Conservation (phyloP, 2,797 vertebrate genomes). For the Dicrostonyx torquatus region DNA sequence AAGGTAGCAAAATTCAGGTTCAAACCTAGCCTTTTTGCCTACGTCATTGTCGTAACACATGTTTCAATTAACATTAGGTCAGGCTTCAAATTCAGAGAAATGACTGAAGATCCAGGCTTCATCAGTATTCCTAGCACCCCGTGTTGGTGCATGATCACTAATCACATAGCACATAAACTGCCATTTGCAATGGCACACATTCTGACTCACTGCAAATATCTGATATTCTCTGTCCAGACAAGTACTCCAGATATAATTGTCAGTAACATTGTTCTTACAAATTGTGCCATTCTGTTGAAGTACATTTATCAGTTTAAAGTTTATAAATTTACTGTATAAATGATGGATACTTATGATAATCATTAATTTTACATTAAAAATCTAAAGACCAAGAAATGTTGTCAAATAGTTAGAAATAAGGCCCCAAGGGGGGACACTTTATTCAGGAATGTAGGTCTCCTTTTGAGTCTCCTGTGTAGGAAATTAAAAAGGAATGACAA, state of each 20-base stretch:
- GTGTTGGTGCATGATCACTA: background rate
- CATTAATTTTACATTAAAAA: constrained; percentile 11
- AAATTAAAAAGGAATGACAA: background rate
- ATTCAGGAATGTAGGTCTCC: background rate
- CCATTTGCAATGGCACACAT: background rate
- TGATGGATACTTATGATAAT: background rate
- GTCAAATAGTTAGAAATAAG: constrained; percentile 32
- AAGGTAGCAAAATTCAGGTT: background rate
- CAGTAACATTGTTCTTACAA: background rate
- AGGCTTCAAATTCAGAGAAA: constrained; percentile 25
- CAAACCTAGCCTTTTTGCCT: background rate
- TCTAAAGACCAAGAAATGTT: background rate
- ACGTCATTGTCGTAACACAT: background rate
- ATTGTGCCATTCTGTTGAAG: background rate
- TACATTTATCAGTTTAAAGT: background rate
- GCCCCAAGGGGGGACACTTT: background rate
- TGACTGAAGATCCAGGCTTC: background rate
- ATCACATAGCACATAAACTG: background rate
- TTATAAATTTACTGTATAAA: constrained; percentile 28
- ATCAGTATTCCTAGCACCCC: background rate
- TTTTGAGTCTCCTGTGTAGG: background rate
- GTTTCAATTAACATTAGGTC: constrained; percentile 1
- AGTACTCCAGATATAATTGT: background rate
- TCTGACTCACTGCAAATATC: background rate
- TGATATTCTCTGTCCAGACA: background rate